Base-by-base conservation (phyloP, 2,797 vertebrate species). In the Thamnophis elegans region DNA sequence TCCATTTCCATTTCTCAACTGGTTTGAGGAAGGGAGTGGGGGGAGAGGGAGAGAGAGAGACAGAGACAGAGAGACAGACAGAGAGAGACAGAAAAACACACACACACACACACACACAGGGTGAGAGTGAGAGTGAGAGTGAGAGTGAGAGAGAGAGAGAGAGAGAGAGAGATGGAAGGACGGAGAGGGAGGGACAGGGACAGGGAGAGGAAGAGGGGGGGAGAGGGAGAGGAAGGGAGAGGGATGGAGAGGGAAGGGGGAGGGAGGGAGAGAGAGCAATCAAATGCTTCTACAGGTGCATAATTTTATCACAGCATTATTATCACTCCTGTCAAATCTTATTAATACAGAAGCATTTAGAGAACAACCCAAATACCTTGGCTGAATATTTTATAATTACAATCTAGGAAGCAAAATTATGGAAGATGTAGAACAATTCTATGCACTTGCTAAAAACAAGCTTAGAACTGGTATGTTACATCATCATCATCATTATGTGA, bases 241-340 rank as follows among this genome's bases (percentile, higher is more conserved):
- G 14, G 18, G 4, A 16, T 0, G 55, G 14, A 0, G 55, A 18
- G 55, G 1, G 4, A 5, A 4, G 0, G 1, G 11, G 5, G 1
- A 8, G 58, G 2, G 22, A 25, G 2, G 7, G 22, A 82, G 54
- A 91, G 12, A 1, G 0, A 36, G 22, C 68, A 59, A 89, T 88
- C 88, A 94, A 93, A 94, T 60, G 5, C 93, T 91, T 55, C 68
- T 4, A 93, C 68, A 85, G 5, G 6, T 7, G 28, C 54, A 73
- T 94, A 6, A 90, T 93, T 92, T 95, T 3, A 93, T 92, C 56
- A 92, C 68, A 90, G n/a, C 9, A 16, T 92, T 78, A 11, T 85
- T 92, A 88, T 55, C 10, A 0, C 62, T 88, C 32, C 82, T 88
- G 1, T 65, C 51, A 89, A 28, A 56, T 58, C 32, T 85, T 89